Evolutionary conservation across 1,140 invertebrate species (phyloP), one percentile per base, ranked within the genome.

Genomic region (Lasioglossum albipes): DNA sequence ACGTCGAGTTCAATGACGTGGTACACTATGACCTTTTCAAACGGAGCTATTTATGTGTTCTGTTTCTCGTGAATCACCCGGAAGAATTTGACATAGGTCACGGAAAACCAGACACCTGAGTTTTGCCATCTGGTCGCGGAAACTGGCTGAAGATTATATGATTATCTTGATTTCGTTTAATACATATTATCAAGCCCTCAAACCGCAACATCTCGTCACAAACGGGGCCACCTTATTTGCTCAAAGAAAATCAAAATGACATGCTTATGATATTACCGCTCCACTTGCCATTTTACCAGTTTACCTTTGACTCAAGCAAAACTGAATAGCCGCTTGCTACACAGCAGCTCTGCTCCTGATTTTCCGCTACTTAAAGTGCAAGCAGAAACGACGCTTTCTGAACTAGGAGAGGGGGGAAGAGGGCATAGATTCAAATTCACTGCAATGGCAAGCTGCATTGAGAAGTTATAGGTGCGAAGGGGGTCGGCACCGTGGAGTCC

Each of bases 391-490:
- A 20, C 57, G 57, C 57, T 59, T n/a, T n/a, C 57, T 20, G 57
- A 22, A 59, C 7, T 20, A n/a, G 36, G 1, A 36, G 36, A 4
- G 36, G 5, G 5, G 36, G 36, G 57, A n/a, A 20, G 57, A 20
- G 18, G 20, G 20, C 66, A 16, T 27, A 18, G 66, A 49, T 68
- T 49, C 42, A 22, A 68, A 49, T 49, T 68, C 66, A 7, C 42
- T 22, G 22, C n/a, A 16, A 68, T 49, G 12, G 62, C 27, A 22
- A 68, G 67, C 52, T 54, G 52, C 52, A 54, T 54, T 54, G 52
- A 54, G 52, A 54, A 54, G 77, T 83, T 70, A 49, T 36, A 79
- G 65, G 70, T 79, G 76, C 73, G 62, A 49, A 75, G 57, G 71
- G 62, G 27, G 16, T 36, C 67, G 45, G 36, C 41, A 36, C 59